These are phyloP conservation scores for Octopus sinensis DNA, from an alignment of 1,140 invertebrate species.

Conservation along the genomic window DNA sequence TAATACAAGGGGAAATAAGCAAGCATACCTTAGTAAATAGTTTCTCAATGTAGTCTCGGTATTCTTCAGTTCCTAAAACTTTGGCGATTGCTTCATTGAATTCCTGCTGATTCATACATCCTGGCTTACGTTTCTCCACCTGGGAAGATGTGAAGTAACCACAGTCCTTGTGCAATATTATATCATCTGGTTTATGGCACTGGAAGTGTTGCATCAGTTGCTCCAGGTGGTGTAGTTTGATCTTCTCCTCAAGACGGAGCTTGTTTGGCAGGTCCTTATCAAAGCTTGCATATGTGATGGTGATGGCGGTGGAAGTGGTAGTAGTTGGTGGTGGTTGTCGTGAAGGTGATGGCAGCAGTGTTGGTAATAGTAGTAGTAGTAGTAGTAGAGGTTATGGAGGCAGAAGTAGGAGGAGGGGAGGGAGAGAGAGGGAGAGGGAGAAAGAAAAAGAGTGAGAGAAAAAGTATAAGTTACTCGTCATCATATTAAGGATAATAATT, in stretches of 20 bases:
- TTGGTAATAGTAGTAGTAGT: not conserved
- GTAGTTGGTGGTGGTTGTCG: not conserved
- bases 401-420: not conserved
- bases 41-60: constrained; percentile 54
- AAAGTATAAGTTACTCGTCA: too few relatives aligned
- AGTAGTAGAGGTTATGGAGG: not conserved
- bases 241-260: constrained; percentile 51
- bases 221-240: constrained; percentile 53
- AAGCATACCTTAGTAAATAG: constrained; percentile 52
- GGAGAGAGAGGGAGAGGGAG: not conserved
- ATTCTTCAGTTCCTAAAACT: constrained; percentile 49
- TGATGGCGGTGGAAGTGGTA: not conserved
- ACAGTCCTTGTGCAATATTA: constrained; percentile 37
- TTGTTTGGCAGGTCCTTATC: constrained; percentile 39
- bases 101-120: constrained; percentile 50
- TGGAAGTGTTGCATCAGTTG: constrained; percentile 50
- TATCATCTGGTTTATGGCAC: constrained; percentile 43
- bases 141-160: constrained; percentile 17
- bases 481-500: too few relatives aligned
- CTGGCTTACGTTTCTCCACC: constrained; percentile 38
- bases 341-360: not conserved
- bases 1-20: not conserved
- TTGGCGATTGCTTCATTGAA: constrained; percentile 50
- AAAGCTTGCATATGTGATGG: constrained; percentile 38
- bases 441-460: not conserved